Percentiles rank a stretch among this genome's conserved stretches.
Conservation (phyloP, 53 echinoderm and acorn worm genomes). For the Temnopleurus reevesii region DNA sequence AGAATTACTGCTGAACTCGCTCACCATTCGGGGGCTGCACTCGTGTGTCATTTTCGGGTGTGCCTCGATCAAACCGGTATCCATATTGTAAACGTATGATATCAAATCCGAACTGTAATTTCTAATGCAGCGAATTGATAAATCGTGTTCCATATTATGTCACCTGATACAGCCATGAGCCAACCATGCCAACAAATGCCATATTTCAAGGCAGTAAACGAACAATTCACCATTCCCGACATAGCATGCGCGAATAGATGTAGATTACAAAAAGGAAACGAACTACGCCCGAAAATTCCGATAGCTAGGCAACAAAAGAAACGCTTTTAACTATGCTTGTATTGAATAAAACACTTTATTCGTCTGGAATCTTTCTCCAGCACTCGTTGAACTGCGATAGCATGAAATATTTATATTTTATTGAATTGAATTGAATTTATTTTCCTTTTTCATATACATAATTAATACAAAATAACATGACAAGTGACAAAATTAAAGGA, state of each 20-base stretch:
- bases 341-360: no score
- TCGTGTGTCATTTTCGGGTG: not conserved
- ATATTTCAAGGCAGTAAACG: not conserved
- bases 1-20: not conserved
- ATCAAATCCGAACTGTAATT: not conserved
- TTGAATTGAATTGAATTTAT: no score
- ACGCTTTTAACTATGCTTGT: not conserved
- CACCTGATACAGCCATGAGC: not conserved
- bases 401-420: no score
- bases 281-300: not conserved
- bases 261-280: not conserved
- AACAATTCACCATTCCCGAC: not conserved
- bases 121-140: not conserved
- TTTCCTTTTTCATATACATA: no score
- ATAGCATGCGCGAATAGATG: not conserved
- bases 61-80: constrained; percentile 9
- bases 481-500: no score
- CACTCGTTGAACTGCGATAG: no score
- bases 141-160: not conserved
- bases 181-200: no score
- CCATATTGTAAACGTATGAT: constrained; percentile 42
- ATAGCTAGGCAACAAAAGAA: constrained; percentile 1
- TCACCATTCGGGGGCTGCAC: not conserved
- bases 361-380: no score
- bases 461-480: no score